A percentile compares a stretch with the other conserved stretches of the same genome.
phyloP scores from a whole-genome alignment of 2,797 vertebrate genomes.

The Poeciliopsis paucimaculata region DNA sequence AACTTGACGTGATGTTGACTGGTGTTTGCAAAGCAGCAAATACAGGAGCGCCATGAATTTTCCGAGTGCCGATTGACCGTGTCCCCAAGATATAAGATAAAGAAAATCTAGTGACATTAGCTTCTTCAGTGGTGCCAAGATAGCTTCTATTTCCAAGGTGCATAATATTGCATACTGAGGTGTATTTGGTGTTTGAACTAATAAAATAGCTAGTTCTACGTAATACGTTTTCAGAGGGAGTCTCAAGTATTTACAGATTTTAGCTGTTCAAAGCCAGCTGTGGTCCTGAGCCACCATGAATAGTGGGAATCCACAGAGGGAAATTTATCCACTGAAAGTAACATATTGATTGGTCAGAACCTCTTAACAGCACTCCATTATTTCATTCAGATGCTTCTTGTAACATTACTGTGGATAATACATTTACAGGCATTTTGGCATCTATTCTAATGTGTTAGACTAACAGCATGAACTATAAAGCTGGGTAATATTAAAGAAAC shows the following conservation, averaged over 20 bases:
- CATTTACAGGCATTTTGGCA: neutral
- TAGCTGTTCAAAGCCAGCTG: neutral
- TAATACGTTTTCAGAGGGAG: neutral
- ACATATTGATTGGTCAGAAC: neutral
- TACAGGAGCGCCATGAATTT: neutral
- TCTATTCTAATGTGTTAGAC: neutral
- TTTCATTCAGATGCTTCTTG: neutral
- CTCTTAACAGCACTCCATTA: neutral
- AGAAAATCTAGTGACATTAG: neutral
- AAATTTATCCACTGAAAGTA: neutral
- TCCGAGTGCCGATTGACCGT: neutral
- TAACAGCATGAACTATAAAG: neutral
- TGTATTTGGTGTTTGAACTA: neutral
- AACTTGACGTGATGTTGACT: neutral
- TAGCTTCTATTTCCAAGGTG: neutral
- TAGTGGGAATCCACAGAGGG: neutral
- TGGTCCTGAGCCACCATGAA: neutral
- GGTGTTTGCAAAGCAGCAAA: neutral
- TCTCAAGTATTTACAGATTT: neutral
- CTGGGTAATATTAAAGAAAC: constrained; percentile 23
- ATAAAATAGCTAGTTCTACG: neutral
- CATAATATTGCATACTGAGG: neutral
- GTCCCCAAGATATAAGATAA: neutral
- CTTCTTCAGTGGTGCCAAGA: neutral
- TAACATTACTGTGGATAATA: neutral